phyloP scores from a whole-genome alignment of 2,113 vertebrate genomes.

The Coracopsis vasa region DNA sequence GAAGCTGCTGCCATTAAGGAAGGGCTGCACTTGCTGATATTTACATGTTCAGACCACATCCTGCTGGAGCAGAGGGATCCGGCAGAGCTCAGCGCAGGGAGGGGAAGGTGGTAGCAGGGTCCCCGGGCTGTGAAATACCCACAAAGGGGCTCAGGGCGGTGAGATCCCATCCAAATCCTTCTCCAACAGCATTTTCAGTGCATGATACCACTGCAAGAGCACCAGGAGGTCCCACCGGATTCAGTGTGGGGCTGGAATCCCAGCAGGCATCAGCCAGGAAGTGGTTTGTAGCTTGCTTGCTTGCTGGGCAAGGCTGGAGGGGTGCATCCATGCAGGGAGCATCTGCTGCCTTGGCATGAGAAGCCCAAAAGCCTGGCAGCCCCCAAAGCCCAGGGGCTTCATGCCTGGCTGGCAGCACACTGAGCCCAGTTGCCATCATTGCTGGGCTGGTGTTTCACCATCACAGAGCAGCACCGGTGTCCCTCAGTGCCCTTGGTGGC shows the following conservation, averaged over 20 bases:
- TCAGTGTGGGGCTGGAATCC: accelerated
- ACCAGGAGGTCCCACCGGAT: not conserved
- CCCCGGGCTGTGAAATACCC: not conserved
- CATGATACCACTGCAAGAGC: accelerated
- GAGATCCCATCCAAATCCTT: not conserved
- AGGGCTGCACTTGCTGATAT: not conserved
- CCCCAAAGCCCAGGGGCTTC: not conserved
- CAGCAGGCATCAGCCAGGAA: not conserved
- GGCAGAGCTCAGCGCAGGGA: not conserved
- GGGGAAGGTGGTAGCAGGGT: not conserved
- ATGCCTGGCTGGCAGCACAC: not conserved
- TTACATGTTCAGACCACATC: constrained; percentile 53
- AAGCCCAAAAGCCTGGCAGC: not conserved
- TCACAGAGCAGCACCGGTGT: not conserved
- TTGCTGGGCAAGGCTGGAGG: accelerated
- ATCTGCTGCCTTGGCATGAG: not conserved
- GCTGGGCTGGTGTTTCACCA: not conserved
- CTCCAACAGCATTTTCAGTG: not conserved
- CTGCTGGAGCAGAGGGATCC: constrained; percentile 35
- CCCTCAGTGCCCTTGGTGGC: not conserved
- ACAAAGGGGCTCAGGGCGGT: accelerated
- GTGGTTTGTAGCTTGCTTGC: not conserved
- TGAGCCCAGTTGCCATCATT: not conserved
- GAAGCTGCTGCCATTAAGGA: not conserved
- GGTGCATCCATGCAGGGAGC: not conserved